Evolutionary conservation across 2,113 vertebrate species (phyloP).

Genomic region (Passer montanus): DNA sequence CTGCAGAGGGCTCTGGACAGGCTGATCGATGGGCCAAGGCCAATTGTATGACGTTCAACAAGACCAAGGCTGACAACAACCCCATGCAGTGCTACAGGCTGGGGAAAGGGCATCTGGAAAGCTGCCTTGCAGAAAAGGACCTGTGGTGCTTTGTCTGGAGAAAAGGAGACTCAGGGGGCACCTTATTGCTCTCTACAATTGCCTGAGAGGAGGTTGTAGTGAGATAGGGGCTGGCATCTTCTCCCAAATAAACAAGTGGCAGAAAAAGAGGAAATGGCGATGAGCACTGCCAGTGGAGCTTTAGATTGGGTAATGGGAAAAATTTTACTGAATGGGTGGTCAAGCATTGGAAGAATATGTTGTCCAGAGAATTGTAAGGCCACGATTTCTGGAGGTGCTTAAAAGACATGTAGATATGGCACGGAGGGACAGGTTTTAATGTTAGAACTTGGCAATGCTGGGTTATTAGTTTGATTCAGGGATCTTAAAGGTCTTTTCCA

Average conservation of each 20-base stretch:
- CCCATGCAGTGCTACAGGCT: neutral
- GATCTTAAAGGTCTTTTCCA: neutral
- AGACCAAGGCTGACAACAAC: neutral
- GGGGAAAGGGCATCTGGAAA: neutral
- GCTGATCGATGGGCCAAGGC: rapidly evolving
- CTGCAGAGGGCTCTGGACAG: neutral
- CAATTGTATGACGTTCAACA: neutral
- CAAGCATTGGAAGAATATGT: neutral
- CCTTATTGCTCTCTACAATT: neutral
- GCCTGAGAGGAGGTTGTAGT: neutral
- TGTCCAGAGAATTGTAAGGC: neutral
- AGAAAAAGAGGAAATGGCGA: neutral
- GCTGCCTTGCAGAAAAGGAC: neutral
- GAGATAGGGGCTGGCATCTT: neutral
- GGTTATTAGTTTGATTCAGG: neutral
- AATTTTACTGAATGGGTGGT: neutral
- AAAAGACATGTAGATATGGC: neutral
- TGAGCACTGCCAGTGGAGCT: neutral
- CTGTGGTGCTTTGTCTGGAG: neutral
- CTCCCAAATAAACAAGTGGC: neutral
- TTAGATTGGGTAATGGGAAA: neutral
- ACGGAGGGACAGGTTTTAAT: neutral
- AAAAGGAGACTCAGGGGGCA: neutral
- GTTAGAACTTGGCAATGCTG: neutral
- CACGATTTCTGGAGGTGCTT: neutral